A percentile compares a stretch with the other conserved stretches of the same genome.
These are phyloP conservation scores for Chloroclysta siterata DNA, from an alignment of 2,888 invertebrate species.

Conservation along the genomic window DNA sequence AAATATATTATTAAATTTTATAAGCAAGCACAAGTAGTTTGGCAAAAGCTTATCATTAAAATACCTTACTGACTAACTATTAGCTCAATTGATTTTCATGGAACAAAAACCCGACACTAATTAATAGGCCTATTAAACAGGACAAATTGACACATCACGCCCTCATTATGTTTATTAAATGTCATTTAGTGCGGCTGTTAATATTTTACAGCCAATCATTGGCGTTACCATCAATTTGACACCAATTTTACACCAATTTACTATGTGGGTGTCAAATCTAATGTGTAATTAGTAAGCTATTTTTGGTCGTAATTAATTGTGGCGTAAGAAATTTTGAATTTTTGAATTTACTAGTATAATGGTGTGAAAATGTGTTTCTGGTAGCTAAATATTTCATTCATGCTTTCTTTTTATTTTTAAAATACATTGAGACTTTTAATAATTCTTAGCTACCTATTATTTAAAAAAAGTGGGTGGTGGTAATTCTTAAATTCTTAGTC, in stretches of 20 bases:
- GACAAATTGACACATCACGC: constrained; percentile 32
- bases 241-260: constrained; percentile 12
- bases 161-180: constrained; percentile 29
- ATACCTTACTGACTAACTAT: neutral
- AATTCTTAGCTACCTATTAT: no score
- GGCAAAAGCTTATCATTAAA: no score
- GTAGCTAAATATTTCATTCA: no score
- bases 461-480: no score
- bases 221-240: constrained; percentile 28
- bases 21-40: no score
- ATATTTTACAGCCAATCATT: constrained; percentile 30
- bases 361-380: neutral
- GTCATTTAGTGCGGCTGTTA: constrained; percentile 24
- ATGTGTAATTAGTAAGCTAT: constrained; percentile 19
- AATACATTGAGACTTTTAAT: no score
- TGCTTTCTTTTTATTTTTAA: no score
- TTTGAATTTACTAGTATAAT: neutral
- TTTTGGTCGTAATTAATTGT: constrained; percentile 1
- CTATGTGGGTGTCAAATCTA: constrained; percentile 21
- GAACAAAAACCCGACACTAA: constrained; percentile 11
- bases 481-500: no score
- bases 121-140: constrained; percentile 30
- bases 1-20: no score
- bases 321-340: neutral
- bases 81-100: constrained; percentile 15